A percentile compares a stretch with the other conserved stretches of the same genome.
Conservation (phyloP, 2,797 vertebrate genomes). For the Oreonectes daqikongensis region DNA sequence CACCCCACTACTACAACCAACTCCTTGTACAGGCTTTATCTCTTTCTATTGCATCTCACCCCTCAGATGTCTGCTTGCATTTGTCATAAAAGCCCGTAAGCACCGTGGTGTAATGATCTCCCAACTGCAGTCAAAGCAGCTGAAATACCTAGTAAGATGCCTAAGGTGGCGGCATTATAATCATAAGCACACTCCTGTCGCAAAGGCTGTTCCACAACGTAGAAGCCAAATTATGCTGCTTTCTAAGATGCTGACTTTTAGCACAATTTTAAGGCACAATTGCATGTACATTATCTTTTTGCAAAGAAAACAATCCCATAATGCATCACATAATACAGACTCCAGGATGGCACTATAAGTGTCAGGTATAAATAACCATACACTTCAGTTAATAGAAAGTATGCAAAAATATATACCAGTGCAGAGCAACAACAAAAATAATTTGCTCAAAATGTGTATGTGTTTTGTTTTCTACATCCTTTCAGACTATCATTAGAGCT, state of each 20-base stretch:
- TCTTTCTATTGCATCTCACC: conserved; percentile 4
- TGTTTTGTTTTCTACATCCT: not conserved
- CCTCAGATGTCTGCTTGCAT: not conserved
- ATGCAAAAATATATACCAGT: not conserved
- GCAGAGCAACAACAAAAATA: too few species aligned
- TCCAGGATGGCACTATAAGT: not conserved
- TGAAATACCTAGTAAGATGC: not conserved
- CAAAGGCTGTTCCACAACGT: not conserved
- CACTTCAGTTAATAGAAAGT: not conserved
- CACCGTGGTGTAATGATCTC: conserved; percentile 19
- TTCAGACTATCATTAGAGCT: not conserved
- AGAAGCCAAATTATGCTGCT: not conserved
- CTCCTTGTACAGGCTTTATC: not conserved
- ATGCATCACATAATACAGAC: not conserved
- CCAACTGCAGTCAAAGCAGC: conserved; percentile 16
- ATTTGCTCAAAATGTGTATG: too few species aligned
- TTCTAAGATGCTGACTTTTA: not conserved
- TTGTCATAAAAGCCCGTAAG: conserved; percentile 13
- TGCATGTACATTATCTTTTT: not conserved
- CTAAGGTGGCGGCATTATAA: not conserved
- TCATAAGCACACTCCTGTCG: not conserved
- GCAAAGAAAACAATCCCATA: not conserved
- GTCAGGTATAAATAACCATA: not conserved
- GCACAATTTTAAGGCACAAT: not conserved
- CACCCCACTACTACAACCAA: not conserved